Base-by-base conservation (phyloP, 2,888 invertebrate genomes). In the Scaptomyza tumidula region DNA sequence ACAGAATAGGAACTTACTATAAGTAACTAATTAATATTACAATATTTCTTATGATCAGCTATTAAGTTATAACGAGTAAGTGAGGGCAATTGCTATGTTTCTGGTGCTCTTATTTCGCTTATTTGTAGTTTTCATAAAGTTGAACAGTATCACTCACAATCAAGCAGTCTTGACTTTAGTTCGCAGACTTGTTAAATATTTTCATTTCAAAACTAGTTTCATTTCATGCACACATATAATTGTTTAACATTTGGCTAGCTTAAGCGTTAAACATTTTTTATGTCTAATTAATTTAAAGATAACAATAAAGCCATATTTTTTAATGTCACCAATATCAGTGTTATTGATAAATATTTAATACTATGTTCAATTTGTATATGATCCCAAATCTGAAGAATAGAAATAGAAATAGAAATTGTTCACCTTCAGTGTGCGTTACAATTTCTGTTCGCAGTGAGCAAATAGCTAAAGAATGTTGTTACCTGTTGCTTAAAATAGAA, bases 401-500 rank as follows among this genome's bases (percentile, higher is more conserved):
- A 24, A 24, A 24, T 24, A 24, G n/a, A n/a, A n/a, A 24, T 4
- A 24, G 24, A 24, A 24, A 3, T 24, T 24, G 24, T 24, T 24
- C 4, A 24, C 1, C 4, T 24, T 59, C 4, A 9, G 9, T 16
- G 16, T 16, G 31, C 52, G 58, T 50, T 61, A 71, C 57, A 37
- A 39, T 48, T 52, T 29, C 45, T 27, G 31, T 53, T 24, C 11
- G 10, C 7, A 50, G 63, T 79, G 76, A 78, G 66, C 83, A 55
- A 68, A 80, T 54, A 35, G 10, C 43, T 14, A 16, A 48, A 60
- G 79, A 85, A 79, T 80, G 63, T 33, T 48, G 62, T 44, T 59
- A 52, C 35, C 49, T 52, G 53, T 55, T 58, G 58, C 64, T 67
- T 56, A 60, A 71, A 86, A 79, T 86, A 83, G 74, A 81, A 84